Conservation (phyloP, 2,113 vertebrate species). For the Neoarius graeffei region DNA sequence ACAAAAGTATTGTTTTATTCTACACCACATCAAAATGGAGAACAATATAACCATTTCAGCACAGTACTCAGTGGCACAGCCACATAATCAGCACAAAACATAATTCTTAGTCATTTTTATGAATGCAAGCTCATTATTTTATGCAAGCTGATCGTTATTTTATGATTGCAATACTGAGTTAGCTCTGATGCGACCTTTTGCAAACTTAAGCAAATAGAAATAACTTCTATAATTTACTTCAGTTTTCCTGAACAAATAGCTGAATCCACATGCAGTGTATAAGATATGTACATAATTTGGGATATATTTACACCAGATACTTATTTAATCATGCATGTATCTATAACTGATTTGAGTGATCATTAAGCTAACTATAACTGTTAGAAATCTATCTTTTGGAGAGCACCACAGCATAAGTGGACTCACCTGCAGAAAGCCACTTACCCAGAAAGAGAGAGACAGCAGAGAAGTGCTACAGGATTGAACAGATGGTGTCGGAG, state of each 20-base stretch:
- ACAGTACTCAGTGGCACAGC: background rate
- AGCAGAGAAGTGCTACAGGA: slow-evolving; percentile 31
- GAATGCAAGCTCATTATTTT: background rate
- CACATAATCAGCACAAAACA: background rate
- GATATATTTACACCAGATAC: background rate
- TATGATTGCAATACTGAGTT: background rate
- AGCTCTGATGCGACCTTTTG: background rate
- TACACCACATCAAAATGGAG: background rate
- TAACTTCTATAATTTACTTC: background rate
- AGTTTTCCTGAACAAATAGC: background rate
- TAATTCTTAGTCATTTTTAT: background rate
- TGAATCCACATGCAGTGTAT: background rate
- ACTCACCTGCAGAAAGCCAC: slow-evolving; percentile 35
- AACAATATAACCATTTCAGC: background rate
- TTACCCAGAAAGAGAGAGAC: slow-evolving; percentile 51
- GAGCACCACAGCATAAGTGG: background rate
- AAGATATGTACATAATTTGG: background rate
- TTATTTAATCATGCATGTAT: background rate
- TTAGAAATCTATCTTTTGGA: background rate
- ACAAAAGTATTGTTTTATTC: background rate
- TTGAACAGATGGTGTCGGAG: slow-evolving; percentile 33
- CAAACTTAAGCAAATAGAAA: background rate
- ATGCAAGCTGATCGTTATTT: background rate
- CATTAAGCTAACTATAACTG: background rate
- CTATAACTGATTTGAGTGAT: background rate